These are phyloP conservation scores for Recurvirostra avosetta DNA, from an alignment of 2,113 vertebrate species.

Conservation along the genomic window DNA sequence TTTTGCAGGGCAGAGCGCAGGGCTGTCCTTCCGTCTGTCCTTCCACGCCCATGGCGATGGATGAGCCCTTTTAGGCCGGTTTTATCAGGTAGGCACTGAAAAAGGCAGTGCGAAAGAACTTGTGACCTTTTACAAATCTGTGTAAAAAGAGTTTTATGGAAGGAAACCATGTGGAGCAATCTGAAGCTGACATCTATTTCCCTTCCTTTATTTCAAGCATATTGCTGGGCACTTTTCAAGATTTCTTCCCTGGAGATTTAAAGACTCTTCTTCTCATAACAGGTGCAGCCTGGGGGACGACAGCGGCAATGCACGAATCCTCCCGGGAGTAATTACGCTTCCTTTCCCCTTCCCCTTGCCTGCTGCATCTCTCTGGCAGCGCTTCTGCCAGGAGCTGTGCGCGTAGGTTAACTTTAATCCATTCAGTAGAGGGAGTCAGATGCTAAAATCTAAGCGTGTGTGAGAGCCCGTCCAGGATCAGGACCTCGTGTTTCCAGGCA, in stretches of 20 bases:
- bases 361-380: neutral
- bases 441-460: neutral
- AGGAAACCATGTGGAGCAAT: neutral
- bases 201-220: neutral
- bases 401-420: neutral
- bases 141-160: neutral
- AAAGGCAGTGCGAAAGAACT: neutral
- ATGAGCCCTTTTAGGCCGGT: neutral
- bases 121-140: neutral
- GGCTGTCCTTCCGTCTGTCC: neutral
- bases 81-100: neutral
- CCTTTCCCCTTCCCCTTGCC: neutral
- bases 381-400: neutral
- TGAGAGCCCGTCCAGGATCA: neutral
- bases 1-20: neutral
- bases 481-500: neutral
- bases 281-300: neutral
- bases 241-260: neutral
- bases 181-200: neutral
- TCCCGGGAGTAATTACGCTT: neutral
- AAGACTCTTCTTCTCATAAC: neutral
- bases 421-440: slow-evolving; percentile 44
- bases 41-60: neutral
- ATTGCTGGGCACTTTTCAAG: neutral
- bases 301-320: neutral